phyloP scores from a whole-genome alignment of 2,797 vertebrate genomes.

The Tragelaphus oryx region DNA sequence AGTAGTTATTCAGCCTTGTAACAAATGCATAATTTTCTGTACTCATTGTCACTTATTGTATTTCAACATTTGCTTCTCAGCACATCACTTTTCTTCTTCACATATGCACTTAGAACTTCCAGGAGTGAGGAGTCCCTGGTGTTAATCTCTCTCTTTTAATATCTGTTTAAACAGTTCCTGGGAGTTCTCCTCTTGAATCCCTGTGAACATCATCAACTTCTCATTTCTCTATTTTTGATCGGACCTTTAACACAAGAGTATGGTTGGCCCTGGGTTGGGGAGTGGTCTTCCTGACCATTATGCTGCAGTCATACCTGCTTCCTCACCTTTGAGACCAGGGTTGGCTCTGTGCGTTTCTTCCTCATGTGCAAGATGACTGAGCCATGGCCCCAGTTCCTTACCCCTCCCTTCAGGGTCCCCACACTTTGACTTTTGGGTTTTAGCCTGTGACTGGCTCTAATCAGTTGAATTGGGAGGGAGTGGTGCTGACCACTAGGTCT shows the following conservation, averaged over 20 bases:
- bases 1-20: neutral
- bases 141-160: too few relatives aligned
- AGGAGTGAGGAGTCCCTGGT: neutral
- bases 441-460: neutral
- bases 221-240: too few relatives aligned
- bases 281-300: neutral
- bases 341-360: accelerated
- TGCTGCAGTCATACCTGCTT: neutral
- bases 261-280: neutral
- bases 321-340: accelerated
- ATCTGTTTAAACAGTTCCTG: neutral
- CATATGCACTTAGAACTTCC: neutral
- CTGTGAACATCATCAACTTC: too few relatives aligned
- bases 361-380: accelerated
- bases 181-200: neutral
- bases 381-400: neutral
- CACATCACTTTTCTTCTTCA: neutral
- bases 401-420: neutral
- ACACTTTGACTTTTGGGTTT: neutral
- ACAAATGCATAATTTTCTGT: accelerated
- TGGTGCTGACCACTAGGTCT: neutral
- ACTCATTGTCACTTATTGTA: accelerated
- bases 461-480: neutral
- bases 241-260: neutral
- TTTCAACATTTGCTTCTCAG: neutral